Evolutionary conservation across 2,113 vertebrate species (phyloP).

Genomic region (Strigops habroptila): DNA sequence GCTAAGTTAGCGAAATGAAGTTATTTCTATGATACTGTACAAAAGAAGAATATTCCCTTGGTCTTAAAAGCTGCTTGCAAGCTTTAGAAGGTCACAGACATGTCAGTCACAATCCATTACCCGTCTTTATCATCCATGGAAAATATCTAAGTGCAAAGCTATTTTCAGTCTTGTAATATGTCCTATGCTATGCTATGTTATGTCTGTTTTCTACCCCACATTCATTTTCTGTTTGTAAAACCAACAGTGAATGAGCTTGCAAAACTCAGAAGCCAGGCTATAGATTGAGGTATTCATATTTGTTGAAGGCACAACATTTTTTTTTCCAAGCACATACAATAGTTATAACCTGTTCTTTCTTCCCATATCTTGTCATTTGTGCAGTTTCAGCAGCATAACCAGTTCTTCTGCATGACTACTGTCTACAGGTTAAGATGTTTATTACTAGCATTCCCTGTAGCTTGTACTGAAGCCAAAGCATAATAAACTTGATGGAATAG

Average conservation of each 20-base stretch:
- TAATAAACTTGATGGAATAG: not conserved
- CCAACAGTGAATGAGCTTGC: not conserved
- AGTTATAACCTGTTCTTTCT: not conserved
- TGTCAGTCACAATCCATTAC: slow-evolving; percentile 49
- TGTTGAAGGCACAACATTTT: not conserved
- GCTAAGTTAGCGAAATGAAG: not conserved
- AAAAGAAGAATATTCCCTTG: slow-evolving; percentile 1
- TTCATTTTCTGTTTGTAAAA: slow-evolving; percentile 22
- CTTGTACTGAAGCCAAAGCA: not conserved
- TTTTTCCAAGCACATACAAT: not conserved
- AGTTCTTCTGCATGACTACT: not conserved
- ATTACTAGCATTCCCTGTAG: not conserved
- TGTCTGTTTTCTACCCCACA: slow-evolving; percentile 37
- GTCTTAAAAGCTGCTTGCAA: slow-evolving; percentile 46
- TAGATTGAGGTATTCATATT: not conserved
- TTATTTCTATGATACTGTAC: not conserved
- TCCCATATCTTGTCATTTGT: not conserved
- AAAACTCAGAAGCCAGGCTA: not conserved
- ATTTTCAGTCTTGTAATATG: slow-evolving; percentile 39
- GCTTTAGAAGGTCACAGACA: slow-evolving; percentile 30
- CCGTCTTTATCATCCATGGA: slow-evolving; percentile 42
- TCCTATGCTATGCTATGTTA: not conserved
- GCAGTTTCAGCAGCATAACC: not conserved
- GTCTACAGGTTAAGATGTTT: not conserved
- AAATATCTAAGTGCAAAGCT: slow-evolving; percentile 37